Base-by-base conservation (phyloP, 2,113 vertebrate species). In the Podarcis raffonei region DNA sequence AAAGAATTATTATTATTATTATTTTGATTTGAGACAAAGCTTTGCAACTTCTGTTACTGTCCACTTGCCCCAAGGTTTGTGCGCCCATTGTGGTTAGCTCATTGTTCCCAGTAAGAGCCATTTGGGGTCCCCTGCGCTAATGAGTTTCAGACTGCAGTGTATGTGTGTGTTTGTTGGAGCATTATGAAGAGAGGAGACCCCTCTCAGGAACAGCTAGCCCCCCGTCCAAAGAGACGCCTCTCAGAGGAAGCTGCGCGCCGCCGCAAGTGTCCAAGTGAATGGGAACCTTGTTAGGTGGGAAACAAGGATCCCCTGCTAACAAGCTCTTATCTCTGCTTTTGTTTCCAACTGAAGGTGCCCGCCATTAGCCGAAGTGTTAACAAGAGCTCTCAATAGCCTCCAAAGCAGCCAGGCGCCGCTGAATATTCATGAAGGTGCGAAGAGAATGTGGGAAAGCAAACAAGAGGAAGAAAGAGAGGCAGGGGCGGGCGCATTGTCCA, bases 341-440 rank as follows among this genome's bases (percentile, higher is more conserved):
- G 94, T 95, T 94, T 93, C 82, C 92, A 48, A 93, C 93, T 93
- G 94, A 93, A 96, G 94, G 93, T 93, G 93, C 91, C 92, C 78
- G 89, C 94, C 92, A 94, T 95, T 95, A 96, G 93, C 82, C 90
- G 72, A 87, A 94, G 95, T 93, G 95, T 95, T 94, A 95, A 95
- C 95, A 93, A 94, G 94, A 91, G 93, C 89, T 87, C 94, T 95
- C 94, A 91, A 92, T 92, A 91, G 94, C 93, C 90, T 94, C 91
- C 94, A 93, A 23, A 92, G 93, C 15, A 91, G 92, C 93, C 91
- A 89, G 69, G 90, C 68, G 68, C 68, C 93, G 76, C 95, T 96
- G 95, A 95, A 96, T 96, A 96, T 96, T 96, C 95, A 96, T 95
- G 95, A 95, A 94, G 91, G 92, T 94, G 93, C 59, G 93, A 94